Conservation (phyloP, 2,888 invertebrate species). For the Pardosa pseudoannulata region DNA sequence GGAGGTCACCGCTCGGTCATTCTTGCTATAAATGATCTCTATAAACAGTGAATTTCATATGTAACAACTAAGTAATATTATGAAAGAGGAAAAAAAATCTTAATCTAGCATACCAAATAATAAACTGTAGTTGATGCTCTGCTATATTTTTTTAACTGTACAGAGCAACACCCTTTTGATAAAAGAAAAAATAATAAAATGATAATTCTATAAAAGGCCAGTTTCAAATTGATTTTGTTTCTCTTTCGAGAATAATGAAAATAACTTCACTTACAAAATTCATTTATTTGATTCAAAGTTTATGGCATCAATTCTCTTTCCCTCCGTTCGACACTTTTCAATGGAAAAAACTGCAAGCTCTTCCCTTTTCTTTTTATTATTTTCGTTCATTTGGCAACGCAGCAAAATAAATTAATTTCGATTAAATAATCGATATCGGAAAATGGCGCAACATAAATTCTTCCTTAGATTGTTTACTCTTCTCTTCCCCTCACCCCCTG, state of each 20-base stretch:
- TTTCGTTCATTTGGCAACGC: conserved; percentile 2
- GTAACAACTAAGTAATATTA: no score
- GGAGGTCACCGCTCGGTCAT: no score
- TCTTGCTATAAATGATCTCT: no score
- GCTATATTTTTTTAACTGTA: no score
- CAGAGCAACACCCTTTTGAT: no score
- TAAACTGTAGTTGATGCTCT: no score
- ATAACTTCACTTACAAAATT: conserved; percentile 6
- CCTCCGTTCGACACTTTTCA: conserved; percentile 3
- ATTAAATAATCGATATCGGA: conserved; percentile 19
- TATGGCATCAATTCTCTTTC: conserved; percentile 1
- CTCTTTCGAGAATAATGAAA: background rate
- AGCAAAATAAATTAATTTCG: conserved; percentile 19
- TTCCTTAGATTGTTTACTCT: conserved; percentile 9
- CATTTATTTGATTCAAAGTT: conserved; percentile 17
- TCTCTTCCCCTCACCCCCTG: no score
- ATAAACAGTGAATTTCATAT: no score
- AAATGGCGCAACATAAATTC: conserved; percentile 12
- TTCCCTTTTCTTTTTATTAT: no score
- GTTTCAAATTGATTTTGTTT: conserved; percentile 1
- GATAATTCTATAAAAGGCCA: conserved; percentile 4
- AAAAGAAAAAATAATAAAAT: background rate
- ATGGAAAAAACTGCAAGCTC: conserved; percentile 16
- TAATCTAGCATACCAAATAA: no score
- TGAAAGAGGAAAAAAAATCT: no score